Evolutionary conservation across 2,888 invertebrate species (phyloP), one percentile per base, ranked within the genome.

Genomic region (Diaperis boleti): DNA sequence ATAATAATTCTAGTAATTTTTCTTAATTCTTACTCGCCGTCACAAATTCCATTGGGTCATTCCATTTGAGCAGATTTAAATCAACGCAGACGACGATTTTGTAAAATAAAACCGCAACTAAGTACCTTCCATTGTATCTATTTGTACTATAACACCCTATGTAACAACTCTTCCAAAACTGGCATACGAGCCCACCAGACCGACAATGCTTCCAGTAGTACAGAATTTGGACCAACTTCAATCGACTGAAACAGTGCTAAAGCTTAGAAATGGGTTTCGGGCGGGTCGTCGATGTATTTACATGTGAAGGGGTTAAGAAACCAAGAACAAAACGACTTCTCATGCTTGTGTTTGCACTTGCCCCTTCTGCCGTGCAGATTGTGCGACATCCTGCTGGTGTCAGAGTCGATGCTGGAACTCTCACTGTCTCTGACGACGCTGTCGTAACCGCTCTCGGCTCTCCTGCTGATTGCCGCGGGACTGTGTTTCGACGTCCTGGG

Each of bases 391-490:
- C 85, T 78, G 44, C 84, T 85, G 5, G 84, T 84, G 64, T 85
- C 88, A 10, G 95, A 95, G 68, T 92, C 93, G 69, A 93, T 88
- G 62, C 92, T 94, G 14, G 94, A 94, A 65, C 92, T 94, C 76
- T 95, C 95, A 70, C 92, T 92, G 79, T 95, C 95, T 64, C 95
- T 84, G 6, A 94, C 90, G 68, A 95, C 92, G 73, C 94, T 95
- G 76, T 96, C 96, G 75, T 95, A 96, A 1, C 96, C 96, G 74
- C 93, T 94, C 78, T 95, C 94, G 1, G 94, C 92, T 49, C 92
- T 85, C 69, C 92, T 83, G 0, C 92, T 92, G 1, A 92, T 88
- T 0, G 91, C 92, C 0, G 89, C 89, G 0, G 90, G 89, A 69
- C 92, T 92, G 69, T 92, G 89, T 77, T 92, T 92, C 1, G 92